Conservation (phyloP, 2,113 vertebrate species). For the Lamprologus callipterus region DNA sequence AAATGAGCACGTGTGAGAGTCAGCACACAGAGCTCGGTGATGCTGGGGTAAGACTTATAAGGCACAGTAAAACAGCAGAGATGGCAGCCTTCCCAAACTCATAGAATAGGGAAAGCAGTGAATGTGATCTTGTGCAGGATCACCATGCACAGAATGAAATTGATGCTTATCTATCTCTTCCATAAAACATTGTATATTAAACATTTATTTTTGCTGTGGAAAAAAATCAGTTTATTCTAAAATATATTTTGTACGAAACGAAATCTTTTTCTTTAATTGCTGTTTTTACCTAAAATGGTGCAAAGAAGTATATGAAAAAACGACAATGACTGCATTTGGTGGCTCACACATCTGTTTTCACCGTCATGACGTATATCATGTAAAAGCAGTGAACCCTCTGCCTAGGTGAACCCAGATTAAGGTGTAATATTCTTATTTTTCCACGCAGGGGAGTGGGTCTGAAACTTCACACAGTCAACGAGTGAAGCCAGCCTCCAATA, state of each 20-base stretch:
- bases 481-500: not conserved
- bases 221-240: not conserved
- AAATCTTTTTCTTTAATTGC: not conserved
- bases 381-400: not conserved
- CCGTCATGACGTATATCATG: not conserved
- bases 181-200: not conserved
- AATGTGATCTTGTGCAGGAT: not conserved
- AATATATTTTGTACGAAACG: not conserved
- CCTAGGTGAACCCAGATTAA: not conserved
- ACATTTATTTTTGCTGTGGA: not conserved
- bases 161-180: not conserved
- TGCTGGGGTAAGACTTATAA: not conserved
- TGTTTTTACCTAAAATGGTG: not conserved
- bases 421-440: not conserved
- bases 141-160: not conserved
- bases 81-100: not conserved
- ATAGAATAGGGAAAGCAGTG: not conserved
- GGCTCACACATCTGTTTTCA: not conserved
- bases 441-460: not conserved
- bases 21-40: not conserved
- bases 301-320: not conserved
- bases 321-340: not conserved
- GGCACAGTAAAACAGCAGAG: not conserved
- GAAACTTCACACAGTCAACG: not conserved
- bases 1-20: not conserved